These are phyloP conservation scores for Enteromius fasciolatus DNA, from an alignment of 2,797 vertebrate species.

Conservation along the genomic window DNA sequence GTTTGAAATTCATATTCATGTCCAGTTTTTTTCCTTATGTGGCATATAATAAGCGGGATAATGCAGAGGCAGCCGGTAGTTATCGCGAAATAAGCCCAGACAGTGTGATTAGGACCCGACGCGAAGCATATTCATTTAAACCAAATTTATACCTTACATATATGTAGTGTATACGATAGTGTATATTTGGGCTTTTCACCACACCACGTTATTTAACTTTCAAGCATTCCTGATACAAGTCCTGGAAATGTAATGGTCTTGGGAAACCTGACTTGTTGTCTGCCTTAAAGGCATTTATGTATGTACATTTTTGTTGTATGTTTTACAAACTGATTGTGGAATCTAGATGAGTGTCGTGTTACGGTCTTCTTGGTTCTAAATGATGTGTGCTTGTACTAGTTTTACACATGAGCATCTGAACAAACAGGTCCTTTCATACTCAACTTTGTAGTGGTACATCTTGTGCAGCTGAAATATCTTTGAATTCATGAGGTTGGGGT, in stretches of 20 bases:
- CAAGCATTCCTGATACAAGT: background rate
- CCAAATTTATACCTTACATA: too few species aligned
- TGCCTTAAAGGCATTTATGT: background rate
- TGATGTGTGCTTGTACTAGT: background rate
- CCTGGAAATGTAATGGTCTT: background rate
- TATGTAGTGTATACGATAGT: too few species aligned
- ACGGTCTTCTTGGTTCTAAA: background rate
- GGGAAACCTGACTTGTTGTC: background rate
- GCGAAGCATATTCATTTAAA: too few species aligned
- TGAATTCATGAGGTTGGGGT: background rate
- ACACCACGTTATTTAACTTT: background rate
- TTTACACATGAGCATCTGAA: background rate
- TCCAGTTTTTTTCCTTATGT: too few species aligned
- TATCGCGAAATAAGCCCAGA: too few species aligned
- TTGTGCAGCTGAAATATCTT: background rate
- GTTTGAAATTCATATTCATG: too few species aligned
- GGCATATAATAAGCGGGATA: too few species aligned
- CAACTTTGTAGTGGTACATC: background rate
- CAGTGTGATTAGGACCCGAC: too few species aligned
- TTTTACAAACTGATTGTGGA: background rate
- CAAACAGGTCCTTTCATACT: background rate
- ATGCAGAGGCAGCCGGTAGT: too few species aligned
- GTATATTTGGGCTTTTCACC: background rate
- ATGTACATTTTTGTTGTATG: background rate
- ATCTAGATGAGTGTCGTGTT: background rate